A percentile compares a stretch with the other conserved stretches of the same genome.
These are phyloP conservation scores for Sebastes itinus DNA, from an alignment of 2,797 vertebrate genomes.

Conservation along the genomic window DNA sequence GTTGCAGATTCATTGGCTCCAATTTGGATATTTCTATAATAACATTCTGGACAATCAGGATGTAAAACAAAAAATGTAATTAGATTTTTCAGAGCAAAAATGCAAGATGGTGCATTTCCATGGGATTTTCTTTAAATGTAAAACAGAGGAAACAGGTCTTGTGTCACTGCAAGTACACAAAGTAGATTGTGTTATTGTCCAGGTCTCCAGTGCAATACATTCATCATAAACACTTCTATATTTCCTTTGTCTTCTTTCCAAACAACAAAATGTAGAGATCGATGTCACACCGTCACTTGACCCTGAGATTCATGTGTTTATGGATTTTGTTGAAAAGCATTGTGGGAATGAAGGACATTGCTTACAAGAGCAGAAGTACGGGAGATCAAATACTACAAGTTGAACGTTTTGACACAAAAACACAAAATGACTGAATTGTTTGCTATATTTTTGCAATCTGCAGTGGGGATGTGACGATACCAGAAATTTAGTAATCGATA, in stretches of 20 bases:
- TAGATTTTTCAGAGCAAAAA: not conserved
- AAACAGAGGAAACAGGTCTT: too few relatives aligned
- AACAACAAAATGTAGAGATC: too few relatives aligned
- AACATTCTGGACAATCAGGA: not conserved
- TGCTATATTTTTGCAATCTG: too few relatives aligned
- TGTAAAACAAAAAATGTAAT: not conserved
- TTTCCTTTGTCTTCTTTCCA: not conserved
- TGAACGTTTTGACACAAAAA: not conserved
- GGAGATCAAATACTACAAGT: not conserved
- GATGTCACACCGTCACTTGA: not conserved
- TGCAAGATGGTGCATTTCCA: not conserved
- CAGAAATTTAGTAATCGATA: too few relatives aligned
- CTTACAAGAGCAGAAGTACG: not conserved
- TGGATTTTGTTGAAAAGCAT: conserved; percentile 7
- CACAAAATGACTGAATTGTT: not conserved
- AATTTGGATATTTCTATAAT: not conserved
- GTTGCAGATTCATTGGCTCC: not conserved
- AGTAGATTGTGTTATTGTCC: too few relatives aligned
- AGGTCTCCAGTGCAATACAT: too few relatives aligned
- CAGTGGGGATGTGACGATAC: too few relatives aligned
- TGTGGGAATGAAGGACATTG: not conserved
- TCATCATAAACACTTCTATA: too few relatives aligned
- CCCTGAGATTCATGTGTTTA: not conserved
- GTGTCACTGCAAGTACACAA: too few relatives aligned
- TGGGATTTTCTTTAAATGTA: too few relatives aligned